Evolutionary conservation across 2,888 invertebrate genomes (phyloP).

Genomic region (Eupithecia dodoneata): DNA sequence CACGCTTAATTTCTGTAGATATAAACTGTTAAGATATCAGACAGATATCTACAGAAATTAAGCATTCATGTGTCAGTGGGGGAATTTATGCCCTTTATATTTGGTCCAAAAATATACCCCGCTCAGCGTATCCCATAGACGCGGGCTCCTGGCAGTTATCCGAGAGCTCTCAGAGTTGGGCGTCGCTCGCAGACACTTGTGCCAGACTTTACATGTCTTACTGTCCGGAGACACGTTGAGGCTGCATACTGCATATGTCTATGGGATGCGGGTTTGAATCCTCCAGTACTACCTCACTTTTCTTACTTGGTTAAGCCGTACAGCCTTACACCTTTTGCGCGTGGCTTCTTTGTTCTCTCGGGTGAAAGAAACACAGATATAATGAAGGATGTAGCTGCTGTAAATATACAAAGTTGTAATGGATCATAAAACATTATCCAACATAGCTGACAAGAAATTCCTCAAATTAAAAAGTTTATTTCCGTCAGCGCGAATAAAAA

Average conservation of each 20-base stretch:
- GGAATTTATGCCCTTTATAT: no score
- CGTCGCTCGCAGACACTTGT: constrained; percentile 19
- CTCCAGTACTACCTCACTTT: not conserved
- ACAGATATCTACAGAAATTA: no score
- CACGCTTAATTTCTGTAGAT: no score
- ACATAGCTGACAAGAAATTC: not conserved
- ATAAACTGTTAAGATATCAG: no score
- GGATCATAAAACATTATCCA: not conserved
- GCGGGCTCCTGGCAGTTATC: constrained; percentile 20
- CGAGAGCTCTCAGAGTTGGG: constrained; percentile 26
- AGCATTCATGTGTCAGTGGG: no score
- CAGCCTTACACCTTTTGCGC: not conserved
- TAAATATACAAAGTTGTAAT: not conserved
- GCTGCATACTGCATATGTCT: constrained; percentile 2
- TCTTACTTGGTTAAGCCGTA: not conserved
- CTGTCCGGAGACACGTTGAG: constrained; percentile 9
- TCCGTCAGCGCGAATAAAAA: not conserved
- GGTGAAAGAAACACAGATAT: not conserved
- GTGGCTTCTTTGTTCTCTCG: constrained; percentile 1
- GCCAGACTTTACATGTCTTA: constrained; percentile 28
- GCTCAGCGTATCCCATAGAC: not conserved
- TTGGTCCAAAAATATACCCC: not conserved
- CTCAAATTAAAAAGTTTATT: not conserved
- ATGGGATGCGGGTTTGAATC: not conserved
- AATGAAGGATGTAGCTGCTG: not conserved